Evolutionary conservation across 2,888 invertebrate genomes (phyloP).

Genomic region (Andrena trimmerana): DNA sequence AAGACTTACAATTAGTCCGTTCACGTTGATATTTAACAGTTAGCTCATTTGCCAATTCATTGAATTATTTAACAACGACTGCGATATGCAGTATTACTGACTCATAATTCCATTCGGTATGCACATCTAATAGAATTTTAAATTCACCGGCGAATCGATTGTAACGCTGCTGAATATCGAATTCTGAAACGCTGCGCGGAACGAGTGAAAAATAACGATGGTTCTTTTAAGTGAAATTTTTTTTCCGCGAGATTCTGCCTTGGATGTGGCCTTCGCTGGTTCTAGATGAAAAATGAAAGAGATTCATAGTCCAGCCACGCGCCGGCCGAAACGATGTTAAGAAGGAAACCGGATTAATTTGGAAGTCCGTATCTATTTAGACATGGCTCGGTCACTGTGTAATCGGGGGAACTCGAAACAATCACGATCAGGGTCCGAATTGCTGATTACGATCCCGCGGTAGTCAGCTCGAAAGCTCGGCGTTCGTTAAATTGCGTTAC

Average conservation of each 20-base stretch:
- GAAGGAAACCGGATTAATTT: constrained; percentile 9
- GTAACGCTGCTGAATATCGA: not conserved
- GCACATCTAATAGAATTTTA: constrained; percentile 13
- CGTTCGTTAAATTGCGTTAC: constrained; percentile 1
- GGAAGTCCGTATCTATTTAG: not conserved
- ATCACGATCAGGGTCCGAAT: not conserved
- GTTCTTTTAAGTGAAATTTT: constrained; percentile 7
- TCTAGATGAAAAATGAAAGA: constrained; percentile 25
- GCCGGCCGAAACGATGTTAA: not conserved
- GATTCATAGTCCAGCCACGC: constrained; percentile 34
- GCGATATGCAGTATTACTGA: not conserved
- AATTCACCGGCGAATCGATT: not conserved
- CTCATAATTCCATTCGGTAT: not conserved
- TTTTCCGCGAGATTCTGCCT: constrained; percentile 34
- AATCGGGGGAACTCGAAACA: constrained; percentile 8
- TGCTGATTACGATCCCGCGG: not conserved
- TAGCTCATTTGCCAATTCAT: not conserved
- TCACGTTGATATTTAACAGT: not conserved
- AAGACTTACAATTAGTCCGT: too few species aligned
- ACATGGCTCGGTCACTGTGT: not conserved
- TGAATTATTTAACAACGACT: not conserved
- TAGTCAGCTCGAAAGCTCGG: not conserved
- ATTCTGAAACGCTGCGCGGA: not conserved
- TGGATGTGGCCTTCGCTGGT: constrained; percentile 26
- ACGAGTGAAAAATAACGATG: constrained; percentile 10